These are phyloP conservation scores for Eumerus sabulonum DNA, from an alignment of 2,888 invertebrate species.

Conservation along the genomic window DNA sequence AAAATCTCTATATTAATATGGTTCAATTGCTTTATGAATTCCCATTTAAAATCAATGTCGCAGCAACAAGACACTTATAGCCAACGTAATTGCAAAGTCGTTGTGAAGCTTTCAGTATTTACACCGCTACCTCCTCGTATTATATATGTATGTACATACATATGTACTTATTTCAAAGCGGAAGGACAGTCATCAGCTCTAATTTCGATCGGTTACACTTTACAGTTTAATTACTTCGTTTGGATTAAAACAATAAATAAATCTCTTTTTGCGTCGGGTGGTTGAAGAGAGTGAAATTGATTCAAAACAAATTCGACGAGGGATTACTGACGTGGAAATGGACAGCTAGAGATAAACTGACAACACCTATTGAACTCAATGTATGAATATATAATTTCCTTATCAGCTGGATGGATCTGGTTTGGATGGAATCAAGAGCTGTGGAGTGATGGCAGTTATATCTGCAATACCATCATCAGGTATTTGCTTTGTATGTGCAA, in stretches of 20 bases:
- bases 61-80: too few species aligned
- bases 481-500: slow-evolving; percentile 8
- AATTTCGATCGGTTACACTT: too few species aligned
- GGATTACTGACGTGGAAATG: slow-evolving; percentile 34
- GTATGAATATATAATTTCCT: slow-evolving; percentile 31
- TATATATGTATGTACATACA: too few species aligned
- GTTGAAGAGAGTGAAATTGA: slow-evolving; percentile 14
- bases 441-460: slow-evolving; percentile 4
- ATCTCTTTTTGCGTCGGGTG: slow-evolving; percentile 16
- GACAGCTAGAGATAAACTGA: slow-evolving; percentile 22
- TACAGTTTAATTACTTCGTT: too few species aligned
- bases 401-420: slow-evolving; percentile 12
- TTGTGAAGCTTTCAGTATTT: too few species aligned
- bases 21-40: too few species aligned
- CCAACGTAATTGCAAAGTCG: too few species aligned
- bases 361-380: slow-evolving; percentile 23
- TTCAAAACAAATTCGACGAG: slow-evolving; percentile 16
- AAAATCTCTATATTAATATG: too few species aligned
- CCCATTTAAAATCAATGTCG: too few species aligned
- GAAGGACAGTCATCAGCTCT: too few species aligned
- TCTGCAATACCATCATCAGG: neutral
- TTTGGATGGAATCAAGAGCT: neutral
- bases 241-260: slow-evolving; percentile 28
- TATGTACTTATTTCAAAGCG: too few species aligned
- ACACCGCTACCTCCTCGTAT: too few species aligned